phyloP scores from a whole-genome alignment of 1,140 invertebrate genomes.

The Watersipora subatra region DNA sequence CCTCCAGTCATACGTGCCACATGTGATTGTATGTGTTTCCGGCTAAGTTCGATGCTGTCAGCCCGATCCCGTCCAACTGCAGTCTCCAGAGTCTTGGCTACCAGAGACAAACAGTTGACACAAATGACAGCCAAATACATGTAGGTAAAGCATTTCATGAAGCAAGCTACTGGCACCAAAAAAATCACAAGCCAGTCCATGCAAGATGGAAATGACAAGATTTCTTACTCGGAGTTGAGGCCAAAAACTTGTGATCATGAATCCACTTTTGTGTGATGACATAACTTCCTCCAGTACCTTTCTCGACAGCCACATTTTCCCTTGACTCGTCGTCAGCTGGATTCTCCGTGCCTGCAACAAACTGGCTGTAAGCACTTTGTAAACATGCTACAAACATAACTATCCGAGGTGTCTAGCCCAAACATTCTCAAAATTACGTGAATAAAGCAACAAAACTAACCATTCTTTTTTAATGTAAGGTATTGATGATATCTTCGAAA shows the following conservation, averaged over 20 bases:
- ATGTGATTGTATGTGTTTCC: slow-evolving; percentile 30
- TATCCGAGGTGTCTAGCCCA: background rate
- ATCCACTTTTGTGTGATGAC: slow-evolving; percentile 39
- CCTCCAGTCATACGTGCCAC: slow-evolving; percentile 35
- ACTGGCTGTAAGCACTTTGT: no score
- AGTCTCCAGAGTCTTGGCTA: slow-evolving; percentile 24
- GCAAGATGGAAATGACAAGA: no score
- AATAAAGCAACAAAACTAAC: background rate
- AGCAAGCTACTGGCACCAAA: no score
- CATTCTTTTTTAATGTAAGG: no score
- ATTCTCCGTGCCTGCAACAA: slow-evolving; percentile 30
- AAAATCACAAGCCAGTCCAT: no score
- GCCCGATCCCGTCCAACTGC: slow-evolving; percentile 23
- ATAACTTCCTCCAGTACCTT: slow-evolving; percentile 34
- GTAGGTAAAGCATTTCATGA: no score
- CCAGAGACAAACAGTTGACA: no score
- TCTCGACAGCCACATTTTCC: slow-evolving; percentile 27
- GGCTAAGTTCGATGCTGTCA: slow-evolving; percentile 27
- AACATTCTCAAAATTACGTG: background rate
- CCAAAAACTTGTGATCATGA: slow-evolving; percentile 26
- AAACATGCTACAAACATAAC: background rate
- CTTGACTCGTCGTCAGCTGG: slow-evolving; percentile 28
- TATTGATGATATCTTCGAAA: no score
- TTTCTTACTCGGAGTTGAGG: background rate
- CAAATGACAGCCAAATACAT: no score